A percentile compares a stretch with the other conserved stretches of the same genome.
phyloP scores from a whole-genome alignment of 2,797 vertebrate species.

The Eospalax fontanierii region DNA sequence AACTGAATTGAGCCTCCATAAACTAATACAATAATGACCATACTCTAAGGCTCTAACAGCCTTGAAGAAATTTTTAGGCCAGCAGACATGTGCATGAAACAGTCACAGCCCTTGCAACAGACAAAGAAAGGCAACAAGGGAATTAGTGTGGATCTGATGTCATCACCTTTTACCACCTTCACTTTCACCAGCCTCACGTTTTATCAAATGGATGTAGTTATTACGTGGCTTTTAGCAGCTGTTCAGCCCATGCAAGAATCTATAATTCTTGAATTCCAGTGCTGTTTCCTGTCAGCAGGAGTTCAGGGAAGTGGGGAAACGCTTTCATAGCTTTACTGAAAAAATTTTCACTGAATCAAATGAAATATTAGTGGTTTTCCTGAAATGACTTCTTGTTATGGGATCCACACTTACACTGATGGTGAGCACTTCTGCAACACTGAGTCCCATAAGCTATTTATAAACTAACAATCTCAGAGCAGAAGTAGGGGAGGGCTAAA shows the following conservation, averaged over 20 bases:
- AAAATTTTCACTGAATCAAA: conserved; percentile 54
- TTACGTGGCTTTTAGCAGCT: background rate
- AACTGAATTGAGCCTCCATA: background rate
- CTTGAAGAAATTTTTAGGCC: background rate
- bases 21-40: background rate
- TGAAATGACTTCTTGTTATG: conserved; percentile 28
- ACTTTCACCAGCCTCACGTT: background rate
- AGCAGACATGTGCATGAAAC: background rate
- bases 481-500: background rate
- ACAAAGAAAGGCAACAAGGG: background rate
- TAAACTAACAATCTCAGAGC: conserved; percentile 32
- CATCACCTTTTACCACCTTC: background rate
- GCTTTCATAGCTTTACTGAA: conserved; percentile 43
- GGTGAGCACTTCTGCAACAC: conserved; percentile 7
- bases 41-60: background rate
- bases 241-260: conserved; percentile 1
- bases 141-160: background rate
- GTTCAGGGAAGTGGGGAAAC: conserved; percentile 29
- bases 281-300: conserved; percentile 54
- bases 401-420: background rate
- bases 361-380: conserved; percentile 66
- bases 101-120: background rate
- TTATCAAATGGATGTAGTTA: conserved; percentile 48
- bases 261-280: conserved; percentile 66
- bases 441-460: background rate